These are phyloP conservation scores for Suncus etruscus DNA, from an alignment of 2,113 vertebrate species.

Conservation along the genomic window DNA sequence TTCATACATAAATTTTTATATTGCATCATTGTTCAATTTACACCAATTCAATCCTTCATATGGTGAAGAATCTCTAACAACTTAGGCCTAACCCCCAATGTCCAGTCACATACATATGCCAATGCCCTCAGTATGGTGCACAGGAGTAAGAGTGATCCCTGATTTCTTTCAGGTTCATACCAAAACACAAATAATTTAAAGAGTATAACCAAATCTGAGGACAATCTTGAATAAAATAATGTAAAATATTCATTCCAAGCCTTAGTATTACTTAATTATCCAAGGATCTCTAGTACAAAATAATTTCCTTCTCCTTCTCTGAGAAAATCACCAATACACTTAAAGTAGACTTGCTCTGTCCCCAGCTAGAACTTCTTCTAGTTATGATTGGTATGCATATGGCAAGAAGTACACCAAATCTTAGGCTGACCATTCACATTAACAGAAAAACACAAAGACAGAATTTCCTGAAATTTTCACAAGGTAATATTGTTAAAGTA, in stretches of 20 bases:
- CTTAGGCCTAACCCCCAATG: fast-evolving
- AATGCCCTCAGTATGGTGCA: background rate
- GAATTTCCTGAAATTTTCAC: background rate
- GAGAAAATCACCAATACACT: background rate
- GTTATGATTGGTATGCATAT: background rate
- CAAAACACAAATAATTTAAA: no score
- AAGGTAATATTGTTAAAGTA: background rate
- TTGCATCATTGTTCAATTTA: background rate
- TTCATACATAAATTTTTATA: background rate
- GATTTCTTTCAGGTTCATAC: no score
- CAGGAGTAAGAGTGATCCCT: no score
- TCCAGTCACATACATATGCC: background rate
- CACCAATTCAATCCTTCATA: background rate
- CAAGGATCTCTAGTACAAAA: background rate
- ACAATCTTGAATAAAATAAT: background rate
- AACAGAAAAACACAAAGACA: background rate
- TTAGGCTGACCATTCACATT: background rate
- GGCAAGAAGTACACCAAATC: background rate
- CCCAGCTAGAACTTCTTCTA: background rate
- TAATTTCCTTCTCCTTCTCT: background rate
- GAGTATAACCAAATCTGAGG: no score
- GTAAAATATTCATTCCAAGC: background rate
- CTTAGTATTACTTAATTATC: background rate
- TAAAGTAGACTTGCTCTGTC: background rate
- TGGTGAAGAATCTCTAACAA: background rate